A percentile compares a stretch with the other conserved stretches of the same genome.
These are phyloP conservation scores for Listronotus oregonensis DNA, from an alignment of 1,140 invertebrate species.

Conservation along the genomic window DNA sequence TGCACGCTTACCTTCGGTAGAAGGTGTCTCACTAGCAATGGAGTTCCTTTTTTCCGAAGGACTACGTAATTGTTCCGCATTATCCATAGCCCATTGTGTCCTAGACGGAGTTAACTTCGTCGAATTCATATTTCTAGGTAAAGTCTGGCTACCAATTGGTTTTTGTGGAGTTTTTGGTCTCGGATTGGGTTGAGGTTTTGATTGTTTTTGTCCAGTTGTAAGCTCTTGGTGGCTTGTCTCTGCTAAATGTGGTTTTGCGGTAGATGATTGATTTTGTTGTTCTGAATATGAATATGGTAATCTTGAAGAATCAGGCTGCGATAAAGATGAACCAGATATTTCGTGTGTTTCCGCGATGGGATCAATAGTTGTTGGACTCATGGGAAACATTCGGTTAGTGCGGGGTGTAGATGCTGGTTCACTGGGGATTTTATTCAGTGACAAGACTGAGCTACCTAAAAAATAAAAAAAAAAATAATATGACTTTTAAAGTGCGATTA, in stretches of 20 bases:
- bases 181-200: constrained; percentile 55
- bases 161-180: constrained; percentile 50
- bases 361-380: constrained; percentile 61
- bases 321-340: constrained; percentile 53
- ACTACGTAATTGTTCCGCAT: constrained; percentile 42
- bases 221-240: constrained; percentile 43
- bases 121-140: constrained; percentile 57
- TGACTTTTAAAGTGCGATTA: not conserved
- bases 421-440: constrained; percentile 69
- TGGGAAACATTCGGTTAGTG: constrained; percentile 53
- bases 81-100: constrained; percentile 43
- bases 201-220: constrained; percentile 44
- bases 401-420: constrained; percentile 52
- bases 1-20: constrained; percentile 14
- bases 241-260: constrained; percentile 31
- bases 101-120: constrained; percentile 42
- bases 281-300: not conserved
- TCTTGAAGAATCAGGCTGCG: constrained; percentile 39
- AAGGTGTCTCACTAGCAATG: constrained; percentile 31
- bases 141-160: constrained; percentile 46
- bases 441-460: constrained; percentile 78
- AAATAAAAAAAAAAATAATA: constrained; percentile 6
- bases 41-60: constrained; percentile 44
- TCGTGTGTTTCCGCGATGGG: constrained; percentile 69
- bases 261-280: constrained; percentile 42